phyloP scores from a whole-genome alignment of 2,113 vertebrate species.

The Ochotona curzoniae region DNA sequence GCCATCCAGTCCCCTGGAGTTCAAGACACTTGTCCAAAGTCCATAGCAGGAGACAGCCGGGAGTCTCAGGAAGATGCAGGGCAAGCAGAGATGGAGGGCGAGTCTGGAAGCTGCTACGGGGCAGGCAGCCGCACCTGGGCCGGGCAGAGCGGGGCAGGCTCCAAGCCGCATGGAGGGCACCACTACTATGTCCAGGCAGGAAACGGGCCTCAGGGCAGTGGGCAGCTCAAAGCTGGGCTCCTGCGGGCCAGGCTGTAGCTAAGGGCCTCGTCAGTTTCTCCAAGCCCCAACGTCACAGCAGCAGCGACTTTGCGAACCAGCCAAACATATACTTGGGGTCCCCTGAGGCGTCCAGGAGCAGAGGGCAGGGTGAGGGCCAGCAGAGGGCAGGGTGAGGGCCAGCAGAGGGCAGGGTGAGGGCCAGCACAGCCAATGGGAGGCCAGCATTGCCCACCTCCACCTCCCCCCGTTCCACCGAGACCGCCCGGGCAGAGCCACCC shows the following conservation, averaged over 20 bases:
- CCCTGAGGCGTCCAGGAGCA: neutral
- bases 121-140: neutral
- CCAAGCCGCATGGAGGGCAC: neutral
- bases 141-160: no score
- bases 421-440: neutral
- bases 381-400: fast-evolving
- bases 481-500: conserved; percentile 34
- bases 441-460: neutral
- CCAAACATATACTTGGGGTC: neutral
- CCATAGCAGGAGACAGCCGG: no score
- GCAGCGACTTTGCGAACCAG: neutral
- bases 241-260: no score
- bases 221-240: neutral
- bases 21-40: fast-evolving
- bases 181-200: neutral
- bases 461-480: neutral
- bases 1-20: neutral
- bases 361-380: neutral
- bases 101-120: neutral
- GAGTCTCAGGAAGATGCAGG: no score
- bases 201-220: fast-evolving
- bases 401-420: neutral
- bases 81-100: neutral
- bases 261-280: neutral
- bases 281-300: fast-evolving